Evolutionary conservation across 2,888 invertebrate species (phyloP), one percentile per base, ranked within the genome.

Genomic region (Gastracanthus pulcherrimus): DNA sequence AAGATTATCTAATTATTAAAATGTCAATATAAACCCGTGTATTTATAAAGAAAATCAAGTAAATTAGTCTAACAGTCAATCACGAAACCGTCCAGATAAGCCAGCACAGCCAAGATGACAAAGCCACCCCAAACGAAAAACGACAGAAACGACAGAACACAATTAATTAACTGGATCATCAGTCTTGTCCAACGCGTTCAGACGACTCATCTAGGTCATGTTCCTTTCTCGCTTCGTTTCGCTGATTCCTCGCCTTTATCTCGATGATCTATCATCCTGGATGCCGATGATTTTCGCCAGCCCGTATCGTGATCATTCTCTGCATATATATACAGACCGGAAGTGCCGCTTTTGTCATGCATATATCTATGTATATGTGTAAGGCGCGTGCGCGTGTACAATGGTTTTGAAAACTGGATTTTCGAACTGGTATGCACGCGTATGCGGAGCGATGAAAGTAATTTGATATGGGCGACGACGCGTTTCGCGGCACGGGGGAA

Each of bases 141-240:
- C n/a, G n/a, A n/a, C n/a, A n/a, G n/a, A n/a, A n/a, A n/a, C n/a
- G n/a, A n/a, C n/a, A n/a, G n/a, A n/a, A n/a, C n/a, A n/a, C n/a
- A n/a, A n/a, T n/a, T n/a, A n/a, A 51, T 66, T 51, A 51, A 66
- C 36, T 5, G 23, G 34, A 64, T 64, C 64, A 60, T 60, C 58
- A 29, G 5, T 72, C 72, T 60, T 72, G n/a, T 6, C n/a, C 4
- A 19, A 16, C 16, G 19, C 19, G 23, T n/a, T n/a, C n/a, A 9
- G 19, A 51, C 16, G 72, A 41, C 58, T 74, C 76, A 76, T 67
- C 55, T 55, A 9, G 76, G 76, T 66, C 76, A 41, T 11, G 48
- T 34, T 69, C 55, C 69, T 4, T 1, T 26, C 9, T 16, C 19
- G 36, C 36, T 7, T 48, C 48, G 34, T 64, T n/a, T 45, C 2